These are phyloP conservation scores for Scomber colias DNA, from an alignment of 2,113 vertebrate genomes.

Conservation along the genomic window DNA sequence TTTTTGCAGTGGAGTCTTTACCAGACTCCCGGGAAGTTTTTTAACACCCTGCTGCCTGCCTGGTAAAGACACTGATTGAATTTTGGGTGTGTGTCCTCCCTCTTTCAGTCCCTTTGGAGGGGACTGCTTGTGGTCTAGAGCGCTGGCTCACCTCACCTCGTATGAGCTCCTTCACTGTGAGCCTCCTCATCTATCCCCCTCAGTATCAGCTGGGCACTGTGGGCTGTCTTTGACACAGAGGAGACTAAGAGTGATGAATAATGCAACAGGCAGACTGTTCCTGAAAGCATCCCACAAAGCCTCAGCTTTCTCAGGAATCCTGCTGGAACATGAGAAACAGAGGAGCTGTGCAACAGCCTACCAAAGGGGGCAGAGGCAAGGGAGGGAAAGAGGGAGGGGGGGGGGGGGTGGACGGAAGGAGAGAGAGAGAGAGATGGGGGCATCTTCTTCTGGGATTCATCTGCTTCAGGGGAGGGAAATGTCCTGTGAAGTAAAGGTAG, in stretches of 20 bases:
- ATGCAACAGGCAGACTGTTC: constrained; percentile 79
- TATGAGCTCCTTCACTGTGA: constrained; percentile 29
- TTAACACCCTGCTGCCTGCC: constrained; percentile 24
- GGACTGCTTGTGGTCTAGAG: constrained; percentile 19
- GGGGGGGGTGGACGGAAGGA: constrained; percentile 17
- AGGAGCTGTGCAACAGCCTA: constrained; percentile 57
- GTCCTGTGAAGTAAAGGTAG: constrained; percentile 78
- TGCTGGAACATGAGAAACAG: constrained; percentile 69
- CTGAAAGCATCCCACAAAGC: constrained; percentile 77
- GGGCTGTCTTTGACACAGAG: constrained; percentile 67
- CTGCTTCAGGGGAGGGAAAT: constrained; percentile 70
- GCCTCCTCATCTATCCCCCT: constrained; percentile 39
- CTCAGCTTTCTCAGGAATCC: constrained; percentile 73
- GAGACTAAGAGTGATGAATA: constrained; percentile 78
- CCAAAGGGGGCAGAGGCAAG: constrained; percentile 25
- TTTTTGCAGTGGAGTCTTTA: constrained; percentile 5
- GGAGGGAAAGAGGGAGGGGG: background rate
- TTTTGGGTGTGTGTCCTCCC: constrained; percentile 15
- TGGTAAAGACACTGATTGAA: constrained; percentile 17
- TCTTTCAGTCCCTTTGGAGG: constrained; percentile 38
- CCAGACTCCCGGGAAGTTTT: background rate
- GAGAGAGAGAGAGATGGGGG: constrained; percentile 19
- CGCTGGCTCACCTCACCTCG: constrained; percentile 44
- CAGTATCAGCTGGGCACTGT: constrained; percentile 64
- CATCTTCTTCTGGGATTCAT: constrained; percentile 74